Evolutionary conservation across 1,140 invertebrate species (phyloP).

Genomic region (Drosophila aff.): DNA sequence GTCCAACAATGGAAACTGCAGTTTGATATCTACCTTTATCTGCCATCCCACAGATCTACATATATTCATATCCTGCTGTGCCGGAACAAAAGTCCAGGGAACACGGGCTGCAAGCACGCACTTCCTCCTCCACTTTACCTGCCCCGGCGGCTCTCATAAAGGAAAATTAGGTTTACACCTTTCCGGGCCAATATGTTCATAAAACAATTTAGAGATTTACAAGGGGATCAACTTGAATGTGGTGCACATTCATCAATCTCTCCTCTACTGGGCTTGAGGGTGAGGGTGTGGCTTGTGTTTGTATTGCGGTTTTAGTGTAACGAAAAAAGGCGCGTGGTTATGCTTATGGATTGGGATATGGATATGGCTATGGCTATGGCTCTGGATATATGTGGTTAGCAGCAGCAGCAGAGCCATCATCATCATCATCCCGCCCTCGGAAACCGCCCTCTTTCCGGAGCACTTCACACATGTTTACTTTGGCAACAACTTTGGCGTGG

Average conservation of each 20-base stretch:
- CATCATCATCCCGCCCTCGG: constrained; percentile 47
- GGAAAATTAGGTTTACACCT: constrained; percentile 83
- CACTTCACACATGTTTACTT: constrained; percentile 70
- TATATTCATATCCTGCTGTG: constrained; percentile 59
- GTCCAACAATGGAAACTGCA: constrained; percentile 54
- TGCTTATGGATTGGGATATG: constrained; percentile 27
- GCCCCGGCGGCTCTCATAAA: constrained; percentile 54
- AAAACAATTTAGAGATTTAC: constrained; percentile 83
- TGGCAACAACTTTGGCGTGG: constrained; percentile 42
- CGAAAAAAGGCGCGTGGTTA: constrained; percentile 59
- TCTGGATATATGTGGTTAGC: constrained; percentile 7
- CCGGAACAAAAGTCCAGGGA: constrained; percentile 62
- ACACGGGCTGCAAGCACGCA: constrained; percentile 4
- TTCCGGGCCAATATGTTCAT: constrained; percentile 75
- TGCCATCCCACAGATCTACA: not conserved
- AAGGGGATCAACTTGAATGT: constrained; percentile 72
- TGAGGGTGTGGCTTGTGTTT: constrained; percentile 34
- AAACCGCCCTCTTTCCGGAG: constrained; percentile 27
- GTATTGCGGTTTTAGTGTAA: constrained; percentile 47
- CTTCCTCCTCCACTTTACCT: constrained; percentile 62
- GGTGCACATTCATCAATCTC: constrained; percentile 35
- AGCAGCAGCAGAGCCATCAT: constrained; percentile 22
- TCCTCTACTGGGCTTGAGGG: not conserved
- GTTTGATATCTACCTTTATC: constrained; percentile 18
- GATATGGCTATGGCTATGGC: constrained; percentile 8